Evolutionary conservation across 2,888 invertebrate genomes (phyloP), one percentile per base, ranked within the genome.

Genomic region (Erebia ligea): DNA sequence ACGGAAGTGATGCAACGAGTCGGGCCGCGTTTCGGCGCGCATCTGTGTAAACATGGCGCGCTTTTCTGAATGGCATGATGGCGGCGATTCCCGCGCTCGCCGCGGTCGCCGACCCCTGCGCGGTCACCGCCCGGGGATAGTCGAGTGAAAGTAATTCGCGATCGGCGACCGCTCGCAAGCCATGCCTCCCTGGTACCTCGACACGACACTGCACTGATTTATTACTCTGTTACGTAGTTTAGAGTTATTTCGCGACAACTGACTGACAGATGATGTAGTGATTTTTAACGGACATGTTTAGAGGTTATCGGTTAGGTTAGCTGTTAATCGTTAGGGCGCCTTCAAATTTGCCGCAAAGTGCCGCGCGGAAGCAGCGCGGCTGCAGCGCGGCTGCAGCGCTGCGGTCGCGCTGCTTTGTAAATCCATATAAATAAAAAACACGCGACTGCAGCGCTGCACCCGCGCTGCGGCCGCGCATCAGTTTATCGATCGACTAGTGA

Each of bases 141-240:
- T 85, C 85, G 86, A 93, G 93, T 92, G 93, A 93, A 93, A 93
- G 93, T 93, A 92, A 92, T 92, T 92, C 91, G 92, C 92, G 88
- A 90, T 25, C 25, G 21, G 56, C 88, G 83, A 86, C 87, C 87
- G 89, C 90, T 84, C 82, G 89, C 91, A 82, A 85, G 83, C 84
- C 85, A 86, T 87, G 89, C 89, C 86, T 81, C 85, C 89, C 86
- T 87, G 86, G 89, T 87, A 86, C 86, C 82, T 81, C 79, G 76
- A 76, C 77, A 70, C 77, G 77, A 74, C 76, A 77, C 71, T 73
- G 78, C 76, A 76, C 75, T 76, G 76, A 77, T 78, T 77, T 76
- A 78, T 78, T 73, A 71, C 69, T 67, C 62, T 69, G 75, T 77
- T 76, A 78, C 72, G 72, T 74, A 67, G 54, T 70, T 65, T 65